Evolutionary conservation across 2,113 vertebrate genomes (phyloP).

Genomic region (Heloderma charlesbogerti): DNA sequence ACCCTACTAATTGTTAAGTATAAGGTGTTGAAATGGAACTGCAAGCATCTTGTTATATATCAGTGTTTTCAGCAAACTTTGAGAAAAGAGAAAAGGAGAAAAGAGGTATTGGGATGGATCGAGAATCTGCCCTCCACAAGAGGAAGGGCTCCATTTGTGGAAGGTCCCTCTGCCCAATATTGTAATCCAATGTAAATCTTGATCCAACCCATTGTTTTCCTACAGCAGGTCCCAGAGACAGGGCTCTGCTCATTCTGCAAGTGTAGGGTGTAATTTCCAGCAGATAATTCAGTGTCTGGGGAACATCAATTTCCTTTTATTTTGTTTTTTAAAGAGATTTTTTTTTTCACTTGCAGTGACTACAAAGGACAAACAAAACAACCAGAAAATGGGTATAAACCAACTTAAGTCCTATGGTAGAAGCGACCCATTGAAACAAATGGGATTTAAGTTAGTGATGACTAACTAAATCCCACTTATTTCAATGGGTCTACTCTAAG

Average conservation of each 20-base stretch:
- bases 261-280: background rate
- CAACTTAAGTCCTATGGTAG: background rate
- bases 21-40: background rate
- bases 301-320: background rate
- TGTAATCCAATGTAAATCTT: too few species aligned
- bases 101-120: background rate
- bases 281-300: too few species aligned
- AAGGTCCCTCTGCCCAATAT: too few species aligned
- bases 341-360: too few species aligned
- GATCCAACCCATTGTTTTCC: background rate
- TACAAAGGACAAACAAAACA: background rate
- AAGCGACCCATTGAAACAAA: too few species aligned
- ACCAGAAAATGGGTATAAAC: too few species aligned
- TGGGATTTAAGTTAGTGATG: background rate
- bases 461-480: too few species aligned
- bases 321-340: background rate
- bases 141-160: too few species aligned
- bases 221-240: background rate
- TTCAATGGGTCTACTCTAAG: too few species aligned
- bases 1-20: background rate
- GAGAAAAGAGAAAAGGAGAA: too few species aligned
- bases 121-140: too few species aligned
- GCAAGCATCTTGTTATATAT: too few species aligned
- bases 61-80: background rate
- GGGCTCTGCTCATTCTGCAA: background rate